phyloP scores from a whole-genome alignment of 2,113 vertebrate species.

The Calypte anna region DNA sequence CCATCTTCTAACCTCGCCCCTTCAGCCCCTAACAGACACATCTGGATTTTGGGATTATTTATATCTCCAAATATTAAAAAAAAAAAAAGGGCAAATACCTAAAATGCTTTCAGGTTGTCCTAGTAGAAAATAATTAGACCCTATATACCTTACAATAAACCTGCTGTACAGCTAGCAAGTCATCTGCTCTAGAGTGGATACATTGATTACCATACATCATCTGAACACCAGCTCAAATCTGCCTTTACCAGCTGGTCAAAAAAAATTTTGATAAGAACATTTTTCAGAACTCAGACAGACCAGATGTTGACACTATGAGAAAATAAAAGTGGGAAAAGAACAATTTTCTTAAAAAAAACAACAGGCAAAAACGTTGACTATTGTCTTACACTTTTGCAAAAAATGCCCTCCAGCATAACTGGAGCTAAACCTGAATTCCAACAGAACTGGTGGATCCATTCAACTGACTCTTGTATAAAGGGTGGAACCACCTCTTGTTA shows the following conservation, averaged over 20 bases:
- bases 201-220: background rate
- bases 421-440: background rate
- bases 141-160: background rate
- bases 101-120: slow-evolving; percentile 28
- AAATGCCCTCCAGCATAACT: background rate
- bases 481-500: background rate
- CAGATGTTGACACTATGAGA: background rate
- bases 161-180: background rate
- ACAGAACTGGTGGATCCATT: background rate
- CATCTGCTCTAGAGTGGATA: background rate
- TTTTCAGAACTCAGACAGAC: slow-evolving; percentile 25
- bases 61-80: background rate
- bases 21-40: background rate
- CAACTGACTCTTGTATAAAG: background rate
- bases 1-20: background rate
- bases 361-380: background rate
- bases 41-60: slow-evolving; percentile 30
- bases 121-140: slow-evolving; percentile 44
- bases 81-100: slow-evolving; percentile 6
- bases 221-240: slow-evolving; percentile 13
- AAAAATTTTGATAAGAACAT: slow-evolving; percentile 10
- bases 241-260: background rate
- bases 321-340: background rate
- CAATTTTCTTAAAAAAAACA: background rate
- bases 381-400: background rate